A percentile compares a stretch with the other conserved stretches of the same genome.
Conservation (phyloP, 1,140 invertebrate species). For the Cotesia typhae region DNA sequence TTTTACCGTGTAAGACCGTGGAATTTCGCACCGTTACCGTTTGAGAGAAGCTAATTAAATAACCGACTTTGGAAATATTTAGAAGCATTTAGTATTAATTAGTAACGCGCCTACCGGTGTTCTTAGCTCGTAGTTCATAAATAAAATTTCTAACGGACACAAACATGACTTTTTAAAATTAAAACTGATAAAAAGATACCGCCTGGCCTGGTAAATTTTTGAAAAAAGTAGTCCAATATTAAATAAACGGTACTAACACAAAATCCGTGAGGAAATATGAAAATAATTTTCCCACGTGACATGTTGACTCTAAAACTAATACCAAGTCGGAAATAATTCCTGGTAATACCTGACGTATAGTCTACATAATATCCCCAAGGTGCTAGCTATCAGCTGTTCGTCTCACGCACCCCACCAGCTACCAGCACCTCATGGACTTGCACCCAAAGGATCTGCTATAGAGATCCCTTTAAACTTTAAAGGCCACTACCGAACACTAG, state of each 20-base stretch:
- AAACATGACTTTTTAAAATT: not conserved
- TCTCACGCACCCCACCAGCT: slow-evolving; percentile 14
- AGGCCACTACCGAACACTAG: slow-evolving; percentile 14
- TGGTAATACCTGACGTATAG: not conserved
- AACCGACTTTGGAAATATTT: not conserved
- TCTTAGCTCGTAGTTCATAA: not conserved
- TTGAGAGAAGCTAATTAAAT: not conserved
- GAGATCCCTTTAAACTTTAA: slow-evolving; percentile 38
- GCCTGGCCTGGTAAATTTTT: too few relatives aligned
- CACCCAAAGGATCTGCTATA: not conserved
- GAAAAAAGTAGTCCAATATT: too few relatives aligned
- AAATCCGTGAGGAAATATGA: too few relatives aligned
- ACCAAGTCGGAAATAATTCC: slow-evolving; percentile 5
- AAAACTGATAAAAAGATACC: not conserved
- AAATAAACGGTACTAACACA: too few relatives aligned
- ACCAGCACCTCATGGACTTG: slow-evolving; percentile 1
- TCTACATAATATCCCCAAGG: slow-evolving; percentile 32
- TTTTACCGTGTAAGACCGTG: not conserved
- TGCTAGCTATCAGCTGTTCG: slow-evolving; percentile 47
- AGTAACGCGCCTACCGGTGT: slow-evolving; percentile 8
- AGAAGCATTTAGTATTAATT: slow-evolving; percentile 3
- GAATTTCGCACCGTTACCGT: slow-evolving; percentile 3
- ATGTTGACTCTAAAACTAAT: not conserved
- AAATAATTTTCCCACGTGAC: slow-evolving; percentile 1
- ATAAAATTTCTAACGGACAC: not conserved